phyloP scores from a whole-genome alignment of 2,797 vertebrate genomes.

The Hyperoplus lanceolatus region DNA sequence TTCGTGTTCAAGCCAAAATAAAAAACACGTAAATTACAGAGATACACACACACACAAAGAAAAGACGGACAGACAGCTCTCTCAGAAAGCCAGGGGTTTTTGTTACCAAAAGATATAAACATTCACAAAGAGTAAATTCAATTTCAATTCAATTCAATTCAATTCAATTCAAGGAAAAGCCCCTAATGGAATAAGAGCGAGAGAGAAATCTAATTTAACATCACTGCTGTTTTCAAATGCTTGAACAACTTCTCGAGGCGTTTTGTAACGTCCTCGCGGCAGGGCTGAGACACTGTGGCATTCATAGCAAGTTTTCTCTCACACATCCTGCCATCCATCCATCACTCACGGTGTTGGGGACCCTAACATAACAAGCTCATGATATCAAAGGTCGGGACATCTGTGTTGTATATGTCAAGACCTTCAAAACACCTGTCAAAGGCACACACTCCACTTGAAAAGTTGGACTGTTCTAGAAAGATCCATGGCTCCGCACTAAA shows the following conservation, averaged over 20 bases:
- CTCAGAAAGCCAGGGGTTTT: constrained; percentile 48
- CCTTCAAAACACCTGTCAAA: constrained; percentile 67
- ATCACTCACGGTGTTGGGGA: constrained; percentile 47
- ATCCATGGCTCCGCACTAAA: not conserved
- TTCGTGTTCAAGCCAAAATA: constrained; percentile 54
- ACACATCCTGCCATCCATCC: constrained; percentile 62
- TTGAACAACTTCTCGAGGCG: constrained; percentile 75
- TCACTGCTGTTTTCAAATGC: constrained; percentile 78
- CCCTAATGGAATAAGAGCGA: constrained; percentile 79
- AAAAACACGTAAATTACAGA: constrained; percentile 54
- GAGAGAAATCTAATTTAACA: constrained; percentile 80
- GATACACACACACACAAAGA: not conserved
- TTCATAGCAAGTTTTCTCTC: constrained; percentile 48
- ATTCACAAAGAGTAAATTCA: constrained; percentile 76
- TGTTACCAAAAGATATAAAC: constrained; percentile 67
- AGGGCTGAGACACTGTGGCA: constrained; percentile 71
- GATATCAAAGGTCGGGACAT: constrained; percentile 72
- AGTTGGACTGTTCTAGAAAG: constrained; percentile 55
- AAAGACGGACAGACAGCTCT: constrained; percentile 34
- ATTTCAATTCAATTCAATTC: constrained; percentile 49
- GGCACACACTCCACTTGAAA: constrained; percentile 39
- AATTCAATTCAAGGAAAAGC: not conserved
- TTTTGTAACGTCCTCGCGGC: constrained; percentile 70
- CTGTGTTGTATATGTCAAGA: constrained; percentile 68
- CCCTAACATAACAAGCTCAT: constrained; percentile 65